phyloP scores from a whole-genome alignment of 2,797 vertebrate species.

The Xenentodon cancila region DNA sequence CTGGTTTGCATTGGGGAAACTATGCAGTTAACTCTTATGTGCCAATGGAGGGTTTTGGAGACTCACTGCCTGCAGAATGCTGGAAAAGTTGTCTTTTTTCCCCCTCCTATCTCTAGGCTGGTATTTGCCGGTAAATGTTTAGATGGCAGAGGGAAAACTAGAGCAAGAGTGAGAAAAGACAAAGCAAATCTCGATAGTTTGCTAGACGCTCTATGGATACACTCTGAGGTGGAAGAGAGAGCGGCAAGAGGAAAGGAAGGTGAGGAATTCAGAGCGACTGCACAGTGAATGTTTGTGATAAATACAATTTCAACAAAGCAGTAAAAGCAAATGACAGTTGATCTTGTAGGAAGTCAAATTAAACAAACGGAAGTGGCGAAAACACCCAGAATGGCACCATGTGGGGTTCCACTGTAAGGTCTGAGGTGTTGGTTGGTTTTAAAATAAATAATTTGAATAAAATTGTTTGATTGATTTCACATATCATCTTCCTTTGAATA shows the following conservation, averaged over 20 bases:
- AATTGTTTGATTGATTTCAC: constrained; percentile 46
- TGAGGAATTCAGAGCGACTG: constrained; percentile 37
- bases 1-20: constrained; percentile 86
- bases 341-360: not conserved
- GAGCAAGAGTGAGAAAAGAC: constrained; percentile 48
- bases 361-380: constrained; percentile 22
- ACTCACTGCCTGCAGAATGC: constrained; percentile 76
- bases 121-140: constrained; percentile 76
- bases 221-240: constrained; percentile 36
- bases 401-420: not conserved
- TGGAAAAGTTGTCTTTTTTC: constrained; percentile 58
- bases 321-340: not conserved
- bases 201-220: constrained; percentile 34
- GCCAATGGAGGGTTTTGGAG: constrained; percentile 80
- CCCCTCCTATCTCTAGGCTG: constrained; percentile 43
- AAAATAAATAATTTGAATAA: constrained; percentile 31
- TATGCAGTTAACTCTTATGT: constrained; percentile 83
- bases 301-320: constrained; percentile 20
- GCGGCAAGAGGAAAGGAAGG: constrained; percentile 28
- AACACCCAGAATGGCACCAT: constrained; percentile 9
- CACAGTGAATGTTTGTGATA: constrained; percentile 7
- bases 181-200: constrained; percentile 43
- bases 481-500: constrained; percentile 69
- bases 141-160: constrained; percentile 59
- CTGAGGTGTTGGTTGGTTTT: constrained; percentile 10